phyloP scores from a whole-genome alignment of 2,113 vertebrate species.

The Larimichthys crocea region DNA sequence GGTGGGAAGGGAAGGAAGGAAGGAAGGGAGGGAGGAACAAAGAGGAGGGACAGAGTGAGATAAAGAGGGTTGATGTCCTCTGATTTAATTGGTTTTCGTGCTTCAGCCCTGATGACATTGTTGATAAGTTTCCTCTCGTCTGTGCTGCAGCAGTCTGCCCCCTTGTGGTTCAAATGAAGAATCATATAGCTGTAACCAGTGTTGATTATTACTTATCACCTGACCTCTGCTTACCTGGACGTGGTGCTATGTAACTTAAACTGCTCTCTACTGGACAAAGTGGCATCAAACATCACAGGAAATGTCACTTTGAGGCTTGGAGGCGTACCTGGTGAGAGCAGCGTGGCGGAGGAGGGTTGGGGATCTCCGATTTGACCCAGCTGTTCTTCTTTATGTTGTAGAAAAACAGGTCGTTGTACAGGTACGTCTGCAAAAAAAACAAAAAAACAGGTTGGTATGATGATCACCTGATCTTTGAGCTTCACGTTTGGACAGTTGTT shows the following conservation, averaged over 20 bases:
- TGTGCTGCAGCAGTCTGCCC: conserved; percentile 41
- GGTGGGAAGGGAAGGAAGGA: conserved; percentile 6
- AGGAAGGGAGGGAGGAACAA: neutral
- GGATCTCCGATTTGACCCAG: conserved; percentile 92
- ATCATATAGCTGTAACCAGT: neutral
- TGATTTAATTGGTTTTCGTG: conserved; percentile 14
- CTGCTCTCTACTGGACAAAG: neutral
- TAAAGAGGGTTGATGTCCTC: conserved; percentile 18
- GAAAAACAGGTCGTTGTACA: conserved; percentile 94
- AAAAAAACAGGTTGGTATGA: no score
- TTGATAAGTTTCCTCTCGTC: neutral
- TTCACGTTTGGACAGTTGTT: neutral
- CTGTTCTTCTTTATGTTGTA: conserved; percentile 94
- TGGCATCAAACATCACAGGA: no score
- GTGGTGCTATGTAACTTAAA: neutral
- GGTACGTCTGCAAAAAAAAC: conserved; percentile 84
- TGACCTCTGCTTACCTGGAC: neutral
- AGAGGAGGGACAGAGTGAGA: neutral
- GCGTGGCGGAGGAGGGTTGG: conserved; percentile 91
- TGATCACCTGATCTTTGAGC: no score
- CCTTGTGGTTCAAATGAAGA: conserved; percentile 53
- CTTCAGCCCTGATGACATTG: conserved; percentile 30
- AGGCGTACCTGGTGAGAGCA: conserved; percentile 94
- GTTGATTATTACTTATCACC: neutral
- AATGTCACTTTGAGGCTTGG: no score